Evolutionary conservation across 1,140 invertebrate species (phyloP).

Genomic region (Bombyx mandarina): DNA sequence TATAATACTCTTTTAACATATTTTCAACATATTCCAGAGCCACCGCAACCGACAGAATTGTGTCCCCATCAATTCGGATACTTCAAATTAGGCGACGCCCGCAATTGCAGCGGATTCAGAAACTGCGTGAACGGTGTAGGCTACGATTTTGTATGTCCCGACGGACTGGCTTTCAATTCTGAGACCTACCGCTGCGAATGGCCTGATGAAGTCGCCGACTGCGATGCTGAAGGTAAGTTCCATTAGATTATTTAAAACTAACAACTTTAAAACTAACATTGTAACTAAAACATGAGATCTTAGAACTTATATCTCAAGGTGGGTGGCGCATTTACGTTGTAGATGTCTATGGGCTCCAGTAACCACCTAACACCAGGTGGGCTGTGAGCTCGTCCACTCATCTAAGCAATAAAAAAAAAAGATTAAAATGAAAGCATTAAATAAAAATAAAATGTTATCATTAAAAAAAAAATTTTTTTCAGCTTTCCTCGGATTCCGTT

Average conservation of each 20-base stretch:
- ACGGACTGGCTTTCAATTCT: conserved; percentile 87
- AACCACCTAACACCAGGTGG: no score
- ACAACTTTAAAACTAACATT: background rate
- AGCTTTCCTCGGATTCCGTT: conserved; percentile 63
- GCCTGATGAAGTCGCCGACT: conserved; percentile 85
- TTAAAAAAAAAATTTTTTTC: conserved; percentile 15
- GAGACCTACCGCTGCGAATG: conserved; percentile 86
- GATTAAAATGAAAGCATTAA: no score
- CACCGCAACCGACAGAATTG: conserved; percentile 77
- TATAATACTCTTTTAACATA: no score
- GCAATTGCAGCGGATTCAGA: conserved; percentile 86
- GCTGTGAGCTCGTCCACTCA: no score
- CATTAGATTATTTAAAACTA: background rate
- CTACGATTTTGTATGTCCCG: conserved; percentile 79
- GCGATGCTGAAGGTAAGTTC: conserved; percentile 80
- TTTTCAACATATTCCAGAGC: conserved; percentile 32
- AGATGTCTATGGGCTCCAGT: no score
- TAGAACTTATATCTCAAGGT: no score
- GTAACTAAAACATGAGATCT: background rate
- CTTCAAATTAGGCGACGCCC: conserved; percentile 77
- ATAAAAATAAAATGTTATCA: no score
- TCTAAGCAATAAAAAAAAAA: no score
- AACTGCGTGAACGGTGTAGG: conserved; percentile 84
- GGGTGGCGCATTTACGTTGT: no score
- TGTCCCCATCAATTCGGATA: conserved; percentile 91